Conservation (phyloP, 2,113 vertebrate species). For the Sebastes fasciatus region DNA sequence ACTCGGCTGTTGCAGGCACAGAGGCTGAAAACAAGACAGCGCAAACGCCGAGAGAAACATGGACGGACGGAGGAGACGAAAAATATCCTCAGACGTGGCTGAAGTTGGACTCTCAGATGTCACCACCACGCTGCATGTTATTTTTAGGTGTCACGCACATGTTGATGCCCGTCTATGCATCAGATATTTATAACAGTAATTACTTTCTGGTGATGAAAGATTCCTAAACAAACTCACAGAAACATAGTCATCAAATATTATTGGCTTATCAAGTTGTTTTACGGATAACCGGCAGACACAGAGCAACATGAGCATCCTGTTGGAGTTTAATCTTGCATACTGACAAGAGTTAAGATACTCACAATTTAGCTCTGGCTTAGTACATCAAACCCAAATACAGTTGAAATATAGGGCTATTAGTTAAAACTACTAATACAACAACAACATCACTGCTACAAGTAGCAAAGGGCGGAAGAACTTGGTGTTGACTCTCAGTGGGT, state of each 20-base stretch:
- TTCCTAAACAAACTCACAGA: not conserved
- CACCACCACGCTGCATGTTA: not conserved
- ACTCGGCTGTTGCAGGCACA: slow-evolving; percentile 52
- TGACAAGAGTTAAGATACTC: not conserved
- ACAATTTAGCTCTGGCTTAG: not conserved
- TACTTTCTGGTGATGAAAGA: not conserved
- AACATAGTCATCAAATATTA: not conserved
- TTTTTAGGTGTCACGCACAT: slow-evolving; percentile 20
- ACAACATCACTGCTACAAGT: not conserved
- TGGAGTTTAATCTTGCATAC: not conserved
- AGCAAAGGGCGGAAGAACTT: not conserved
- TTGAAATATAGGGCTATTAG: too few relatives aligned
- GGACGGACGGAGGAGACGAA: slow-evolving; percentile 18
- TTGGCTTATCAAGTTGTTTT: not conserved
- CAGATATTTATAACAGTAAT: not conserved
- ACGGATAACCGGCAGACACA: not conserved
- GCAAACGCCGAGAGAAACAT: slow-evolving; percentile 47
- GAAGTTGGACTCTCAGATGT: slow-evolving; percentile 13
- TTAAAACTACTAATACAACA: not conserved
- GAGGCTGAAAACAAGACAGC: slow-evolving; percentile 63
- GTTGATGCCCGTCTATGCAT: not conserved
- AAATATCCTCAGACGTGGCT: slow-evolving; percentile 37
- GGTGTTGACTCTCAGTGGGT: not conserved
- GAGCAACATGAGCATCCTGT: not conserved
- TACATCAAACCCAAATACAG: not conserved